Evolutionary conservation across 2,113 vertebrate species (phyloP).

Genomic region (Corythaixoides concolor): DNA sequence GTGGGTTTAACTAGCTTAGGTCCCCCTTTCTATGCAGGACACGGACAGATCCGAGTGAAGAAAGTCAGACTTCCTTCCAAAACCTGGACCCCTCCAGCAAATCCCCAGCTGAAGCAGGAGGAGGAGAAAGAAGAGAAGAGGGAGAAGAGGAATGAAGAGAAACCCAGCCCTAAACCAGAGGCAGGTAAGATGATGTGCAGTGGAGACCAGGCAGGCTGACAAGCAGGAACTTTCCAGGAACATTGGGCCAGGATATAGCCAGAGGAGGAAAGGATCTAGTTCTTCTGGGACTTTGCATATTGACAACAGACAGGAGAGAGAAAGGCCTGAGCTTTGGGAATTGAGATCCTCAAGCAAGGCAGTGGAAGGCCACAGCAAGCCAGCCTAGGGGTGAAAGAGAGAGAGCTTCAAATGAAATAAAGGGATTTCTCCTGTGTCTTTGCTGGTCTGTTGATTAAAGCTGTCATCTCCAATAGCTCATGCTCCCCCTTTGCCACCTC

Average conservation of each 20-base stretch:
- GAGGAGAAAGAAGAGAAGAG: not conserved
- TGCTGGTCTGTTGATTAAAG: not conserved
- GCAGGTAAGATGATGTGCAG: constrained; percentile 13
- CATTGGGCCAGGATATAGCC: not conserved
- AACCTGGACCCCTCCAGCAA: constrained; percentile 26
- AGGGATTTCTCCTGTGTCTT: not conserved
- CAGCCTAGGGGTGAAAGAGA: not conserved
- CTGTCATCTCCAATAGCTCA: not conserved
- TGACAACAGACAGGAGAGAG: not conserved
- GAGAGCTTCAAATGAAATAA: not conserved
- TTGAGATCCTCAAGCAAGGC: not conserved
- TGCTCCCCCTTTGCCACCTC: not conserved
- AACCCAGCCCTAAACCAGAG: not conserved
- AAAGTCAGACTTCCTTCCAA: constrained; percentile 46
- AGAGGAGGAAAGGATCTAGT: not conserved
- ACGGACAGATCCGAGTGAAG: constrained; percentile 50
- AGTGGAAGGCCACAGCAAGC: not conserved
- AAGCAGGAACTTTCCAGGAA: not conserved
- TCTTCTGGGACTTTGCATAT: not conserved
- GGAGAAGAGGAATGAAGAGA: not conserved
- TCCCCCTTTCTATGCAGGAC: constrained; percentile 50
- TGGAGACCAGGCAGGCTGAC: not conserved
- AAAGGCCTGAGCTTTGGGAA: not conserved
- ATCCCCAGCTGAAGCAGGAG: not conserved
- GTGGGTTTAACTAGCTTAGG: not conserved